Base-by-base conservation (phyloP, 2,888 invertebrate species). In the Cosmia pyralina region DNA sequence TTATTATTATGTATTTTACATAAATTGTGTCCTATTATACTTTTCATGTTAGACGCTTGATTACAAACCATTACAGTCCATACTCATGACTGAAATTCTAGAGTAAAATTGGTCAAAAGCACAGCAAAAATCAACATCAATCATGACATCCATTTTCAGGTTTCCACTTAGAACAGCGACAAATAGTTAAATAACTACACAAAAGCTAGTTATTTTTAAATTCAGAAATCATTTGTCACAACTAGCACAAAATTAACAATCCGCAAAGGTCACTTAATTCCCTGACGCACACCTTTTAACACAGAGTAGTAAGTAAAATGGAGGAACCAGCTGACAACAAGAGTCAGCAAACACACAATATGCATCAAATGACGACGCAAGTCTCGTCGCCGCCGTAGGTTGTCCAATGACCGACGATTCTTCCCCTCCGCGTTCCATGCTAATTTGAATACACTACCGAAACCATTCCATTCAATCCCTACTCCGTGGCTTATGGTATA, bases 141-240 rank as follows among this genome's bases (percentile, higher is more conserved):
- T 74, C 74, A 73, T 59, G 38, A 81, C 57, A 46, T 68, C 53
- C 13, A 59, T 68, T 80, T 67, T 66, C 41, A n/a, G 34, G 17
- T 41, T 55, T 38, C 60, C 57, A 59, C 38, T 69, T 77, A 67
- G 13, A 68, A 74, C 28, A 46, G 48, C 13, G 50, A 70, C 53
- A 79, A 68, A 44, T 74, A 62, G 65, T 62, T 83, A 71, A 71
- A 65, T 74, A 74, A 74, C 58, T 66, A 83, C 58, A 66, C 58
- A 71, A 69, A 74, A 70, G 52, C 66, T 59, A 63, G 79, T 81
- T 71, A 71, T 79, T 83, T 83, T 71, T 70, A 48, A 64, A 81
- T 71, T 83, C 75, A 59, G 62, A 83, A 79, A 62, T 71, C 80
- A 81, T 81, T 79, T 79, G 75, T 81, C 80, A 83, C 57, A 79